phyloP scores from a whole-genome alignment of 2,113 vertebrate genomes.

The Istiophorus platypterus region DNA sequence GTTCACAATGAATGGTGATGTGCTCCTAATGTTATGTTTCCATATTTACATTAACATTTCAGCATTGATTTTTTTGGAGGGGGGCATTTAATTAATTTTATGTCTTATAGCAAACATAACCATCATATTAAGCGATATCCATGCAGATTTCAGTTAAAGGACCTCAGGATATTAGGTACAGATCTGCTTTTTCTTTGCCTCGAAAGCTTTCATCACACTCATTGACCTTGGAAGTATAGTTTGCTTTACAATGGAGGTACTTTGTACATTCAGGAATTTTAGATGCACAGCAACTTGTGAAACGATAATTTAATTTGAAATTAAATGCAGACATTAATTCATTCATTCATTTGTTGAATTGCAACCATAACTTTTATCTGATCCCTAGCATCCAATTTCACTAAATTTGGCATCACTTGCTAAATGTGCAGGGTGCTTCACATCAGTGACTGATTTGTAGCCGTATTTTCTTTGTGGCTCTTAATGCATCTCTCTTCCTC shows the following conservation, averaged over 20 bases:
- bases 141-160: neutral
- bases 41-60: neutral
- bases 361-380: neutral
- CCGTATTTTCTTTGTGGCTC: neutral
- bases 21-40: neutral
- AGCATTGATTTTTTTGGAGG: neutral
- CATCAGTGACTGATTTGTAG: neutral
- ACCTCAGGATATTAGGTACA: neutral
- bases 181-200: neutral
- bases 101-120: neutral
- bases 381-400: too few species aligned
- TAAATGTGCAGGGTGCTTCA: neutral
- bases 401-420: too few species aligned
- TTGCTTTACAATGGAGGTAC: neutral
- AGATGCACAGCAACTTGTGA: neutral
- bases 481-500: neutral
- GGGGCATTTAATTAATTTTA: neutral
- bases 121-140: neutral
- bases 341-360: neutral
- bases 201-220: neutral
- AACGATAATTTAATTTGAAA: neutral
- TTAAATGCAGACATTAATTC: neutral
- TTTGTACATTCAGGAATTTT: neutral
- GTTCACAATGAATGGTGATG: neutral
- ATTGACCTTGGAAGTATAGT: conserved; percentile 12